These are phyloP conservation scores for Sylvilagus bachmani DNA, from an alignment of 2,113 vertebrate genomes.

Conservation along the genomic window DNA sequence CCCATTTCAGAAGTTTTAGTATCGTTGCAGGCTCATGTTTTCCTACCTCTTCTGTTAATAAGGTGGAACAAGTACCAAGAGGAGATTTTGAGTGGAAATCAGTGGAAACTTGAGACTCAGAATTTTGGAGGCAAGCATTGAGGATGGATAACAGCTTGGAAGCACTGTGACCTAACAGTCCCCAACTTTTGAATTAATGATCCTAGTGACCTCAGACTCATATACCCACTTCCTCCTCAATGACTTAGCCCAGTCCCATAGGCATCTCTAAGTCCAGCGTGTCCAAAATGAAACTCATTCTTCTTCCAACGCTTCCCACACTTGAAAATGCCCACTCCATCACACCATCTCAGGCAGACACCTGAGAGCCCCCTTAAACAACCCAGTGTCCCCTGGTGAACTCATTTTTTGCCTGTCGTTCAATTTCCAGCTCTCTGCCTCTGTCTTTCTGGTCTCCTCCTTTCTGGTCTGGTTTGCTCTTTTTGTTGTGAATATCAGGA, in stretches of 20 bases:
- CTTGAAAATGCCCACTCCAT: background rate
- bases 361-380: background rate
- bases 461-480: background rate
- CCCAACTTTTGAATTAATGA: background rate
- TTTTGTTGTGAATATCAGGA: background rate
- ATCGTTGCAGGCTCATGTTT: background rate
- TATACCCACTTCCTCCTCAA: background rate
- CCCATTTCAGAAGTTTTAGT: background rate
- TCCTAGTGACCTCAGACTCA: background rate
- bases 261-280: background rate
- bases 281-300: slow-evolving; percentile 15
- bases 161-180: background rate
- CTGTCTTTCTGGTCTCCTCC: background rate
- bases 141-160: background rate
- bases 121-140: background rate
- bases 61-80: background rate
- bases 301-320: background rate
- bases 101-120: background rate
- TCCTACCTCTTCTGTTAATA: background rate
- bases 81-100: background rate
- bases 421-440: background rate
- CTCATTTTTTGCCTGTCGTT: background rate
- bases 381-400: background rate
- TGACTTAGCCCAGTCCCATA: background rate
- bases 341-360: background rate